Conservation (phyloP, 2,797 vertebrate species). For the Danionella dracula region DNA sequence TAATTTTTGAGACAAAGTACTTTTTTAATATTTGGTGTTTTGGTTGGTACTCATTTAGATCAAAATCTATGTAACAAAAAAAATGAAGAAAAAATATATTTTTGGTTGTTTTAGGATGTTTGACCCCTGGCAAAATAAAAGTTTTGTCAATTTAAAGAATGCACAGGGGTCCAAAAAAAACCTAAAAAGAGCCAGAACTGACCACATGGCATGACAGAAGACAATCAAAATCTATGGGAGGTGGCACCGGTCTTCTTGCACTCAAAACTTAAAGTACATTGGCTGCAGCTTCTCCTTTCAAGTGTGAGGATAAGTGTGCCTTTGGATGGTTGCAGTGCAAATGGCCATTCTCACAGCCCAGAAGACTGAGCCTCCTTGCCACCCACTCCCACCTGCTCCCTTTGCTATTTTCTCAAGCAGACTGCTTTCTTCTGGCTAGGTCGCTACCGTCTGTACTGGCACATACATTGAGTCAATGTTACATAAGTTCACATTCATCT, state of each 20-base stretch:
- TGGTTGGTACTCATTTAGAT: no score
- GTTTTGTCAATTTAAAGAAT: no score
- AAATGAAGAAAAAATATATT: no score
- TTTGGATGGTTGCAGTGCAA: slow-evolving; percentile 70
- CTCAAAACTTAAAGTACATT: slow-evolving; percentile 69
- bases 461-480: slow-evolving; percentile 67
- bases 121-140: no score
- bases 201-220: slow-evolving; percentile 75
- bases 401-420: slow-evolving; percentile 80
- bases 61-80: no score
- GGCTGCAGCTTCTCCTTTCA: slow-evolving; percentile 60
- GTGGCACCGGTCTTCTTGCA: slow-evolving; percentile 65
- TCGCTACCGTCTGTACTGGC: slow-evolving; percentile 77
- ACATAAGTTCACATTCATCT: slow-evolving; percentile 66
- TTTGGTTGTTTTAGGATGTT: no score
- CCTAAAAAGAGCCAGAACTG: slow-evolving; percentile 35
- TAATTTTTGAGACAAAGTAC: no score
- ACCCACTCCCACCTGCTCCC: slow-evolving; percentile 81
- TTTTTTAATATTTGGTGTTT: no score
- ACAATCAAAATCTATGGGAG: slow-evolving; percentile 69
- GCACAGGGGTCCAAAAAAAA: background rate
- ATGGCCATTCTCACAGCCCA: slow-evolving; percentile 82
- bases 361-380: slow-evolving; percentile 77
- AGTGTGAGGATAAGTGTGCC: slow-evolving; percentile 51
- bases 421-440: slow-evolving; percentile 74